Conservation (phyloP, 2,888 invertebrate genomes). For the Diplolepis rosae region DNA sequence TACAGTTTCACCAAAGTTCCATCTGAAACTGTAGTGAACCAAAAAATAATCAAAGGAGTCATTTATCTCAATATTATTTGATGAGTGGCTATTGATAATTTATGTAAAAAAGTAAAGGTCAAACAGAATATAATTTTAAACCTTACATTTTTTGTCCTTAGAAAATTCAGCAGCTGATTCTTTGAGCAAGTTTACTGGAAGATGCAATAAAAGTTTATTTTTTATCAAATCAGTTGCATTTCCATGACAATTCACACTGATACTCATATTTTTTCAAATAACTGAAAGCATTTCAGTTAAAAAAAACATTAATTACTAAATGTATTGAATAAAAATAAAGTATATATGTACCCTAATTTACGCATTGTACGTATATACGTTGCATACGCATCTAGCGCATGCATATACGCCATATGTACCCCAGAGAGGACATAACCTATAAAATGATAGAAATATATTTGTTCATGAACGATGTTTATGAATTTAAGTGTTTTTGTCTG, state of each 20-base stretch:
- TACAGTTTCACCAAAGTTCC: conserved; percentile 76
- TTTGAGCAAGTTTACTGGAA: conserved; percentile 45
- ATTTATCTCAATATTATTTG: conserved; percentile 67
- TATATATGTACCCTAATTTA: too few species aligned
- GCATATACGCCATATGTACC: neutral
- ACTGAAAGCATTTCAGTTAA: neutral
- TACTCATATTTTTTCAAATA: neutral
- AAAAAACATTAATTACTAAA: neutral
- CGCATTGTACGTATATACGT: too few species aligned
- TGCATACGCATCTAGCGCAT: too few species aligned
- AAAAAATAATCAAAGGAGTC: conserved; percentile 75
- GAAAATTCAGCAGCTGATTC: conserved; percentile 56
- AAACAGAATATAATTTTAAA: neutral
- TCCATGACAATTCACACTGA: neutral
- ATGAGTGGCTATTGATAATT: conserved; percentile 19
- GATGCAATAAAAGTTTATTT: neutral
- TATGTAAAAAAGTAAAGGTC: neutral
- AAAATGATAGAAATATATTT: too few species aligned
- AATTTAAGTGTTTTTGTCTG: too few species aligned
- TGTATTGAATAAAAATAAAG: neutral
- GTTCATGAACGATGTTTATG: too few species aligned
- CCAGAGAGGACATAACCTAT: neutral
- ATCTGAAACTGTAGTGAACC: conserved; percentile 78
- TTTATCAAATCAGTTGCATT: neutral
- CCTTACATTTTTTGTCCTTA: conserved; percentile 60